Evolutionary conservation across 2,113 vertebrate genomes (phyloP).

Genomic region (Datnioides undecimradiatus): DNA sequence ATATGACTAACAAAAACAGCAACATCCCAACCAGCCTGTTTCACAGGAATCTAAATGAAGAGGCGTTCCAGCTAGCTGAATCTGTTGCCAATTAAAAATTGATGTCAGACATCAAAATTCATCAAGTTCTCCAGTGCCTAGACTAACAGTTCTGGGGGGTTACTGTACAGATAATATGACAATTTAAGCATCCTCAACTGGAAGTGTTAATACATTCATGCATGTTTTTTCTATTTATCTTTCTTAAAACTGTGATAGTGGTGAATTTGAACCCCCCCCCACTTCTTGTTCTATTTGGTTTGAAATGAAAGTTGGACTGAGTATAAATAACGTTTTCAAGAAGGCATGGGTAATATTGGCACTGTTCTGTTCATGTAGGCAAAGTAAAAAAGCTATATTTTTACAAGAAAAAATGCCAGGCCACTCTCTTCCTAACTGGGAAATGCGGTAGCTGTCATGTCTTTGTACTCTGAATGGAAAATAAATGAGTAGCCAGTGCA

Average conservation of each 20-base stretch:
- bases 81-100: slow-evolving; percentile 43
- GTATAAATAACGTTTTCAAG: background rate
- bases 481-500: slow-evolving; percentile 40
- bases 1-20: slow-evolving; percentile 15
- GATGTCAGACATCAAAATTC: slow-evolving; percentile 48
- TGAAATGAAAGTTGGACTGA: background rate
- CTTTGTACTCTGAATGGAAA: slow-evolving; percentile 40
- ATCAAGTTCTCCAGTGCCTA: slow-evolving; percentile 18
- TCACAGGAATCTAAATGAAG: slow-evolving; percentile 17
- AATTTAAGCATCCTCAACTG: slow-evolving; percentile 17
- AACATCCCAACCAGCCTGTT: slow-evolving; percentile 3
- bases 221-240: background rate
- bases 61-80: slow-evolving; percentile 20
- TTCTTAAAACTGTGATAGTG: background rate
- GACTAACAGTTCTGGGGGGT: slow-evolving; percentile 1
- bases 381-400: background rate
- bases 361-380: background rate
- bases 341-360: background rate
- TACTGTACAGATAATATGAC: slow-evolving; percentile 9
- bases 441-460: slow-evolving; percentile 14
- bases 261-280: background rate
- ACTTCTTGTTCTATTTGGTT: background rate
- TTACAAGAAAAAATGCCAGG: background rate
- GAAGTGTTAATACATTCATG: slow-evolving; percentile 4
- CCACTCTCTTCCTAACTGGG: slow-evolving; percentile 2